These are phyloP conservation scores for Nyctereutes procyonoides DNA, from an alignment of 2,113 vertebrate genomes.

Conservation along the genomic window DNA sequence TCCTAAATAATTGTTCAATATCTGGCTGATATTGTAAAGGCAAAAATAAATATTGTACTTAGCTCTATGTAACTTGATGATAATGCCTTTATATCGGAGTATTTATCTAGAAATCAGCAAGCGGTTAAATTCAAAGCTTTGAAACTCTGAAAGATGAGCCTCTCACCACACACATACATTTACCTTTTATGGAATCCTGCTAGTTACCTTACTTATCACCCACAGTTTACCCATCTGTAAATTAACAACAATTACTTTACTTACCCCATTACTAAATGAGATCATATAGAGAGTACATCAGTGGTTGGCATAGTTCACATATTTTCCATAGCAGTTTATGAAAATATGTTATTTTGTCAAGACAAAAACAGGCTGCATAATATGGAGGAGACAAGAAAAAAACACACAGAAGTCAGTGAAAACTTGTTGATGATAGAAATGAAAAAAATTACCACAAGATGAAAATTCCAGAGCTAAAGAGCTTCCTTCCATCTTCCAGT, in stretches of 20 bases:
- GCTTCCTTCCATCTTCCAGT: background rate
- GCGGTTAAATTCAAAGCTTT: background rate
- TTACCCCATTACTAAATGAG: background rate
- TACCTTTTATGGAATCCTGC: background rate
- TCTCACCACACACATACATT: background rate
- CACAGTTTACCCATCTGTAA: background rate
- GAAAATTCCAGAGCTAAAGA: background rate
- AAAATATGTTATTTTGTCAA: background rate
- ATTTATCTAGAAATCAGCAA: background rate
- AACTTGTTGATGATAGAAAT: background rate
- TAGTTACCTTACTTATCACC: background rate
- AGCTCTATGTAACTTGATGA: background rate
- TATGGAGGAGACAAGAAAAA: background rate
- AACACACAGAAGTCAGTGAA: background rate
- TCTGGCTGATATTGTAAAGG: background rate
- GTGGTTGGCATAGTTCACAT: background rate
- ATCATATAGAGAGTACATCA: background rate
- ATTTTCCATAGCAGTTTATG: background rate
- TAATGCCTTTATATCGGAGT: background rate
- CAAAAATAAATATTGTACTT: background rate
- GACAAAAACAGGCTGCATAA: background rate
- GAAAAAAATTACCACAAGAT: background rate
- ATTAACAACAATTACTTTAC: background rate
- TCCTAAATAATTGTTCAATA: background rate
- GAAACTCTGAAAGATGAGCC: background rate